Conservation (phyloP, 2,797 vertebrate species). For the Sternarchorhynchus goeldii region DNA sequence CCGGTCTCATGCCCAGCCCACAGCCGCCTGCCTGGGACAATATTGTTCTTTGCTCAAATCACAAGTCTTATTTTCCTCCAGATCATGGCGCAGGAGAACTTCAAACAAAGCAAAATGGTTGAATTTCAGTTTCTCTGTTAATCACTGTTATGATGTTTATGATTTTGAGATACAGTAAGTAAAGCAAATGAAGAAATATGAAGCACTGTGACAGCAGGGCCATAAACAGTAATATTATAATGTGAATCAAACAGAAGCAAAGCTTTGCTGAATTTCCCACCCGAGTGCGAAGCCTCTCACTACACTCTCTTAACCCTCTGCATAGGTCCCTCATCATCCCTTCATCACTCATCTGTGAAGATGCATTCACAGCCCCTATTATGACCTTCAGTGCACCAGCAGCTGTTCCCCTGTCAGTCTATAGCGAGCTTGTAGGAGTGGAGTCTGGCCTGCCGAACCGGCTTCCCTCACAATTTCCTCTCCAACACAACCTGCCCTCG, state of each 20-base stretch:
- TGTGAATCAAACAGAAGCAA: too few species aligned
- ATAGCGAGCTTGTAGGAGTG: background rate
- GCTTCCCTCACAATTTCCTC: background rate
- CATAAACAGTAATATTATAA: too few species aligned
- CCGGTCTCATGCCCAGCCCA: constrained; percentile 34
- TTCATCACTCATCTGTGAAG: background rate
- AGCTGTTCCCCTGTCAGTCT: background rate
- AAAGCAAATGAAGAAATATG: too few species aligned
- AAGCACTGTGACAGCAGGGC: too few species aligned
- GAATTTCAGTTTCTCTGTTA: background rate
- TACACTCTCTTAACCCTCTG: too few species aligned
- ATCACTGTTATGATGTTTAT: background rate
- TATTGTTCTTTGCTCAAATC: constrained; percentile 54
- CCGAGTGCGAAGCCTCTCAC: too few species aligned
- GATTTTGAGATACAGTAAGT: background rate
- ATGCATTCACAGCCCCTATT: background rate
- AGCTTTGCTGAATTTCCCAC: too few species aligned
- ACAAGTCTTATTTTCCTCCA: constrained; percentile 46
- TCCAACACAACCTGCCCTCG: background rate
- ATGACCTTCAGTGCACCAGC: background rate
- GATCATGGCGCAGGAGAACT: constrained; percentile 23
- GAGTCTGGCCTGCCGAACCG: too few species aligned
- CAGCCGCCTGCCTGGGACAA: constrained; percentile 47
- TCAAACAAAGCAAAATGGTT: constrained; percentile 20
- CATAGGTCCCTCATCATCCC: background rate